Percentiles rank a stretch among this genome's conserved stretches.
These are phyloP conservation scores for Camptogramma bilineatum DNA, from an alignment of 2,888 invertebrate species.

Conservation along the genomic window DNA sequence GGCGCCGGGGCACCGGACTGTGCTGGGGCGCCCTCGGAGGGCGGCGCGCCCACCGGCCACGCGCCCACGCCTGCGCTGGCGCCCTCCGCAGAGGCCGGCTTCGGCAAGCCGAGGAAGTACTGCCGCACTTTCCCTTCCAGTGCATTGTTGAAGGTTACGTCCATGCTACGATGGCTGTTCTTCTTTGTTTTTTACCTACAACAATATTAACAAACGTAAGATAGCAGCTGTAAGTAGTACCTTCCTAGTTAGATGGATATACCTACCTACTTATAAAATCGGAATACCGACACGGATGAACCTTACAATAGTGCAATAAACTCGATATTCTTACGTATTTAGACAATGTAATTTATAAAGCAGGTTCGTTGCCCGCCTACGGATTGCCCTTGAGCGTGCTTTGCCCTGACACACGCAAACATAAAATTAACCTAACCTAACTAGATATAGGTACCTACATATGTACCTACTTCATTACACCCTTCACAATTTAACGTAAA, in stretches of 20 bases:
- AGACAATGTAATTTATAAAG: conserved; percentile 24
- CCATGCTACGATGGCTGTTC: conserved; percentile 87
- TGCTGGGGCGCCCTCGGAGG: conserved; percentile 74
- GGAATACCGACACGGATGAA: background rate
- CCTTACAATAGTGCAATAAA: conserved; percentile 22
- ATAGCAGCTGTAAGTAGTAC: background rate
- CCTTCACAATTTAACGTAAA: background rate
- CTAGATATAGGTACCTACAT: conserved; percentile 7
- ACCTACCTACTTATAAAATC: background rate
- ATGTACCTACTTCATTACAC: background rate
- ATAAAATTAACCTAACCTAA: conserved; percentile 20
- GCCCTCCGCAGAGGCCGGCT: conserved; percentile 75
- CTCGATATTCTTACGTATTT: conserved; percentile 11
- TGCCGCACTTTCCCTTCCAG: conserved; percentile 91
- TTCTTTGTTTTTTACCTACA: conserved; percentile 61
- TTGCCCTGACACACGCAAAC: conserved; percentile 64
- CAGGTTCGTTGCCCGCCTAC: conserved; percentile 77
- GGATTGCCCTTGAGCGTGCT: conserved; percentile 79
- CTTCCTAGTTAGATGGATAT: background rate
- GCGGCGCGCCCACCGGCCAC: conserved; percentile 68
- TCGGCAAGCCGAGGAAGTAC: conserved; percentile 92
- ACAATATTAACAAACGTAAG: conserved; percentile 38
- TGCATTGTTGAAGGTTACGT: conserved; percentile 91
- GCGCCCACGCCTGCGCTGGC: conserved; percentile 55
- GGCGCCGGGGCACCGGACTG: conserved; percentile 76